Percentiles rank a stretch among this genome's conserved stretches.
phyloP scores from a whole-genome alignment of 92 coral and sea anemone genomes.

The Parazoanthus darwini region DNA sequence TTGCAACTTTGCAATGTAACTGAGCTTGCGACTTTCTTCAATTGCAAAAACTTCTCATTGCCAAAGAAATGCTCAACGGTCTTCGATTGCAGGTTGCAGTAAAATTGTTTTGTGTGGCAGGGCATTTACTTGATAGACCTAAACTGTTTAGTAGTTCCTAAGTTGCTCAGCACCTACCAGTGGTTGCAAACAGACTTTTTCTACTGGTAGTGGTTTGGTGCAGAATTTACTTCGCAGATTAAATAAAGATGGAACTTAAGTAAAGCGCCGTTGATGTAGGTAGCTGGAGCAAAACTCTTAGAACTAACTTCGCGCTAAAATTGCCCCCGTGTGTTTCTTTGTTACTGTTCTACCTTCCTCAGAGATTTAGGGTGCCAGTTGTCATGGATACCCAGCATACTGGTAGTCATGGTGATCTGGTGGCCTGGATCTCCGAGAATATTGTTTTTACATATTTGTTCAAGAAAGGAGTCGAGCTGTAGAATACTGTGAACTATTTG shows the following conservation, averaged over 20 bases:
- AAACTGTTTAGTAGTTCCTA: background rate
- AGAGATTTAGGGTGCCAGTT: background rate
- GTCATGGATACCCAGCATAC: too few species aligned
- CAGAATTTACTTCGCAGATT: background rate
- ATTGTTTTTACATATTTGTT: slow-evolving; percentile 26
- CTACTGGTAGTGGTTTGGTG: background rate
- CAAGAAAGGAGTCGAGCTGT: slow-evolving; percentile 47
- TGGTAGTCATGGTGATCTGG: background rate
- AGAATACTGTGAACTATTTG: slow-evolving; percentile 62
- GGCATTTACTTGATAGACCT: background rate
- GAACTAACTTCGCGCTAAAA: background rate
- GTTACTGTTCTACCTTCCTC: background rate
- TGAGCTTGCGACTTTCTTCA: background rate
- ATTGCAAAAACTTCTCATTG: background rate
- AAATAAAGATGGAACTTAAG: background rate
- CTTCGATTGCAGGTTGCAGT: background rate
- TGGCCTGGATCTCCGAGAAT: background rate
- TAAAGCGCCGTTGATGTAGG: too few species aligned
- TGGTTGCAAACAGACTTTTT: background rate
- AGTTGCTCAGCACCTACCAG: background rate
- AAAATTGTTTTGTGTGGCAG: background rate
- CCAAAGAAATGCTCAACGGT: background rate
- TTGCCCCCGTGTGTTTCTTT: background rate
- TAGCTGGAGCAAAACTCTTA: background rate
- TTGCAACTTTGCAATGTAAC: background rate